Percentiles rank a stretch among this genome's conserved stretches.
These are phyloP conservation scores for Cardinalis cardinalis DNA, from an alignment of 2,113 vertebrate species.

Conservation along the genomic window DNA sequence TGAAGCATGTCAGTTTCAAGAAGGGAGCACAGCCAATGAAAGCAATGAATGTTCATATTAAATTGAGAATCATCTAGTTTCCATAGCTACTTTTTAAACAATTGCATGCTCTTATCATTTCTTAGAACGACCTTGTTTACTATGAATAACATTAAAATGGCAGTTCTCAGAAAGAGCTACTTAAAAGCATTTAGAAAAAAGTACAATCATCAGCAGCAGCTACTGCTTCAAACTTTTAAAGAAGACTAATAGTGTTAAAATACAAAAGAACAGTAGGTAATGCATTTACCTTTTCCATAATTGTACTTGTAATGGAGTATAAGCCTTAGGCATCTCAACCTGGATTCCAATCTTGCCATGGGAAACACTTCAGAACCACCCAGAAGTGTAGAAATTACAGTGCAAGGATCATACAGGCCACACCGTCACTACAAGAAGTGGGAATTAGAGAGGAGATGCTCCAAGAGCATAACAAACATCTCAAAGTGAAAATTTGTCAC, in stretches of 20 bases:
- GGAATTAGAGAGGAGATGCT: background rate
- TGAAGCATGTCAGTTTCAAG: background rate
- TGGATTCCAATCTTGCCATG: background rate
- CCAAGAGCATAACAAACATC: background rate
- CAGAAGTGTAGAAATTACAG: background rate
- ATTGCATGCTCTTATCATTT: background rate
- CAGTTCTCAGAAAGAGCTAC: background rate
- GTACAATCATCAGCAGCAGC: background rate
- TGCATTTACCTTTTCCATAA: background rate
- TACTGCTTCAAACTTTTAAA: background rate
- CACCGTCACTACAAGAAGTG: background rate
- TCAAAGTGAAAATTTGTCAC: background rate
- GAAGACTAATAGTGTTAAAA: background rate
- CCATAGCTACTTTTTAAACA: constrained; percentile 42
- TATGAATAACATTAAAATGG: background rate
- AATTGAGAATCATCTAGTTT: constrained; percentile 17
- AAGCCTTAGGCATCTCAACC: background rate
- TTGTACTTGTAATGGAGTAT: background rate
- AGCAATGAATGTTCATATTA: constrained; percentile 16
- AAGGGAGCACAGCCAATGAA: constrained; percentile 37
- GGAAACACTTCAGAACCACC: background rate
- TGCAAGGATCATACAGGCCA: background rate
- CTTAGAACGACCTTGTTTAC: constrained; percentile 8
- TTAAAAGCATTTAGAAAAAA: background rate
- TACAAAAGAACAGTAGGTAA: background rate